These are phyloP conservation scores for Limnothrissa miodon DNA, from an alignment of 2,113 vertebrate genomes.

Conservation along the genomic window DNA sequence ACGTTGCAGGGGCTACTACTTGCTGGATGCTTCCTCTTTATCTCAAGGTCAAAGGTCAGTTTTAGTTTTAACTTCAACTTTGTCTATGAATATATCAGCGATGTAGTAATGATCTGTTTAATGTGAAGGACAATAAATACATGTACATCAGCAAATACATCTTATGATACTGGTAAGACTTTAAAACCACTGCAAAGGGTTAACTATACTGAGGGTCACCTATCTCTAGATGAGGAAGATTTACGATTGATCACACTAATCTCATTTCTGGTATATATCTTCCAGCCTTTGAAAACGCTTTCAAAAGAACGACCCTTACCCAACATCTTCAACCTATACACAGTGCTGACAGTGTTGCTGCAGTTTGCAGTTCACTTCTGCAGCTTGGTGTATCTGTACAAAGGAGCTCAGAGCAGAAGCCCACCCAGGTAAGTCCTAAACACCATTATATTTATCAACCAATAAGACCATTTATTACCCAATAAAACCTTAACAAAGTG, in stretches of 20 bases:
- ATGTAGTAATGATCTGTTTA: no score
- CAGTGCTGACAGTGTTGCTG: conserved; percentile 88
- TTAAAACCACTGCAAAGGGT: neutral
- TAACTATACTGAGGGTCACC: neutral
- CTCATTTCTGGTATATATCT: neutral
- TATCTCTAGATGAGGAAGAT: neutral
- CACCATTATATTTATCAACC: neutral
- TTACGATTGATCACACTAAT: neutral
- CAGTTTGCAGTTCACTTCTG: conserved; percentile 94
- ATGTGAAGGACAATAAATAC: no score
- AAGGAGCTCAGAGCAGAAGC: conserved; percentile 82
- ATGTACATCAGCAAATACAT: no score
- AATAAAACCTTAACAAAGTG: no score
- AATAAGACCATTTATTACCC: no score
- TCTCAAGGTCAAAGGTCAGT: conserved; percentile 94
- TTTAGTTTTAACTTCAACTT: neutral
- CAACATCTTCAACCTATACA: conserved; percentile 97
- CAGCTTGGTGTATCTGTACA: conserved; percentile 89
- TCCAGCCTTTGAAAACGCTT: conserved; percentile 88
- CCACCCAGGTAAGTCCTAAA: conserved; percentile 70
- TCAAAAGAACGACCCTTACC: conserved; percentile 91
- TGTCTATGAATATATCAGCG: no score
- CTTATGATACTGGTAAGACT: neutral
- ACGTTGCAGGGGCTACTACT: conserved; percentile 91
- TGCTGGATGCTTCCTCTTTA: conserved; percentile 97